Evolutionary conservation across 2,888 invertebrate species (phyloP), one percentile per base, ranked within the genome.

Genomic region (Actias luna): DNA sequence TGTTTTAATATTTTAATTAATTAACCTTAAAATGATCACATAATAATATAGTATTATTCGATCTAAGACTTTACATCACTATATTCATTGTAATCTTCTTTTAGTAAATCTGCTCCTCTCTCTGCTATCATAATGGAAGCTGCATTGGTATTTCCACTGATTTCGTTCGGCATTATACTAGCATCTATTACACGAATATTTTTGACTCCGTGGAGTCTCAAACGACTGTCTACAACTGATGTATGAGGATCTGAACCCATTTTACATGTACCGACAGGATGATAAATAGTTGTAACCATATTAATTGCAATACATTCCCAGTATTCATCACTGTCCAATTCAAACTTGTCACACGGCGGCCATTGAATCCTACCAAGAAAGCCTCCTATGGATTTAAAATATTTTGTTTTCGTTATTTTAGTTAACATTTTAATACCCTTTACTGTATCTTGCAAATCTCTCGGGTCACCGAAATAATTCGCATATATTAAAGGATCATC

Each of bases 111-210:
- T 1, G 93, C 83, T 0, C 92, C 94, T 75, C 94, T 94, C 70
- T 95, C 94, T 0, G 89, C 94, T 31, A 94, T 93, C 94, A 94
- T 95, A 10, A 94, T 88, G 5, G 88, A 84, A 0, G 94, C 93
- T 0, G 94, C 94, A 68, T 94, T 93, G 0, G 93, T 94, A 69
- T 94, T 94, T 0, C 94, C 94, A 12, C 94, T 93, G 0, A 90
- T 86, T 1, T 94, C 93, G 42, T 84, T 84, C 0, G 95, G 95
- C 93, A 95, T 95, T 8, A 95, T 86, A 66, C 94, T 94, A 0
- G 94, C 94, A 70, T 95, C 95, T 2, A 94, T 93, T 0, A 95
- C 94, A 62, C 95, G 80, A 12, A 95, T 78, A 12, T 91, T 84
- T 63, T 88, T 85, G 0, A 95, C 83, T 0, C 94, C 94, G 72